phyloP scores from a whole-genome alignment of 2,113 vertebrate genomes.

The Neodontobutis hainanensis region DNA sequence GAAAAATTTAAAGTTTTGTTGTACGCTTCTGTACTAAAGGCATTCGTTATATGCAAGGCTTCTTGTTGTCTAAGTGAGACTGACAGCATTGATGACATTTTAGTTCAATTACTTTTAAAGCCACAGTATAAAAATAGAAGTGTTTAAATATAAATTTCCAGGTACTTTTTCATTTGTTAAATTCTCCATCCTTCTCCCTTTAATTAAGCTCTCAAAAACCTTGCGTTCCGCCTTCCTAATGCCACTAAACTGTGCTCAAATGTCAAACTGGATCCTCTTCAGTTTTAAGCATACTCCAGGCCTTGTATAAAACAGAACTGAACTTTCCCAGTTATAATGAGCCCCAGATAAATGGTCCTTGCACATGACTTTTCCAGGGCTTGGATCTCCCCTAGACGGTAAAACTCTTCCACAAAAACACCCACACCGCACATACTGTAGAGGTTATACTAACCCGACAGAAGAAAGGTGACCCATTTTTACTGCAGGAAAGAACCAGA shows the following conservation, averaged over 20 bases:
- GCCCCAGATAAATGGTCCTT: conserved; percentile 55
- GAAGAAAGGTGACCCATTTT: conserved; percentile 78
- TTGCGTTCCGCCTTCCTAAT: not conserved
- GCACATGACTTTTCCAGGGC: conserved; percentile 45
- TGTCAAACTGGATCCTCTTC: not conserved
- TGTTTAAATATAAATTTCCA: no score
- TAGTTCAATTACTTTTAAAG: no score
- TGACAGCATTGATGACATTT: no score
- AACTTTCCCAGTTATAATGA: conserved; percentile 28
- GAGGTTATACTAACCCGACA: conserved; percentile 55
- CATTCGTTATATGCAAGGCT: no score
- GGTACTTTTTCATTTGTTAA: no score
- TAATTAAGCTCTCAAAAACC: no score
- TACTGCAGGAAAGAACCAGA: conserved; percentile 57
- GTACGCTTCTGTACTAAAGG: no score
- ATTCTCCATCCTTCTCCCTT: no score
- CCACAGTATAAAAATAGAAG: no score
- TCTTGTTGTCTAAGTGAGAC: no score
- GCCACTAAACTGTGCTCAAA: not conserved
- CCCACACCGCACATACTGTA: conserved; percentile 14
- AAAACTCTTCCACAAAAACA: conserved; percentile 13
- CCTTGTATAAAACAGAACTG: not conserved
- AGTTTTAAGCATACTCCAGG: not conserved
- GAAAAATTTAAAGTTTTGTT: no score
- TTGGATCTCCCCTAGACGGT: conserved; percentile 30